phyloP scores from a whole-genome alignment of 2,888 invertebrate species.

The Lepidonotus clava region DNA sequence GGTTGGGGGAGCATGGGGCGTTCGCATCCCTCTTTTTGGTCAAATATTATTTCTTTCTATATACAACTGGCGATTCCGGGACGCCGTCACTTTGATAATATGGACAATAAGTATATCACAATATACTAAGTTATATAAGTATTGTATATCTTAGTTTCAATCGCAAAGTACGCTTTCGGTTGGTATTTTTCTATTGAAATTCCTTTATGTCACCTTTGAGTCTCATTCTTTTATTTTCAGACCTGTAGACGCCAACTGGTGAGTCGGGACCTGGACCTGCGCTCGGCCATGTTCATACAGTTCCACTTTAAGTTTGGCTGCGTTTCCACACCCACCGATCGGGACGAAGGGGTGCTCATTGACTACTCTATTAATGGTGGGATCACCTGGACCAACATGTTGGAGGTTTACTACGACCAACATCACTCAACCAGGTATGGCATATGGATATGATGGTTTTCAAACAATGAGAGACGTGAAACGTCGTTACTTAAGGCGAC shows the following conservation, averaged over 20 bases:
- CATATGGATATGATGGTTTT: too few relatives aligned
- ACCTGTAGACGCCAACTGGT: conserved; percentile 77
- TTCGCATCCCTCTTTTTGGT: too few relatives aligned
- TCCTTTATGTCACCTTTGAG: background rate
- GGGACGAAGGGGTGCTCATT: conserved; percentile 78
- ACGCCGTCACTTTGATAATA: background rate
- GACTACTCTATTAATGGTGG: conserved; percentile 79
- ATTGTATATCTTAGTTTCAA: too few relatives aligned
- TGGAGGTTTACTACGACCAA: conserved; percentile 76
- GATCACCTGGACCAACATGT: conserved; percentile 77
- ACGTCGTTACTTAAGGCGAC: too few relatives aligned
- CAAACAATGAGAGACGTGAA: too few relatives aligned
- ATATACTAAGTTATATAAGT: too few relatives aligned
- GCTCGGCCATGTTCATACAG: conserved; percentile 77
- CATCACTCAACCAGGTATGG: conserved; percentile 75
- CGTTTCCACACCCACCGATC: conserved; percentile 68
- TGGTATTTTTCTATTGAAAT: too few relatives aligned
- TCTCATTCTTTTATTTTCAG: conserved; percentile 67
- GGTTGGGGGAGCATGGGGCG: too few relatives aligned
- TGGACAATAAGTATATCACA: too few relatives aligned
- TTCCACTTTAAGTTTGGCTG: conserved; percentile 80
- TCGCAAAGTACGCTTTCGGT: too few relatives aligned
- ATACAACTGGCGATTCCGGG: too few relatives aligned
- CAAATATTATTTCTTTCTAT: too few relatives aligned
- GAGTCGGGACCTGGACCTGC: conserved; percentile 78